Evolutionary conservation across 1,140 invertebrate genomes (phyloP), one percentile per base, ranked within the genome.

Genomic region (Elysia chlorotica): DNA sequence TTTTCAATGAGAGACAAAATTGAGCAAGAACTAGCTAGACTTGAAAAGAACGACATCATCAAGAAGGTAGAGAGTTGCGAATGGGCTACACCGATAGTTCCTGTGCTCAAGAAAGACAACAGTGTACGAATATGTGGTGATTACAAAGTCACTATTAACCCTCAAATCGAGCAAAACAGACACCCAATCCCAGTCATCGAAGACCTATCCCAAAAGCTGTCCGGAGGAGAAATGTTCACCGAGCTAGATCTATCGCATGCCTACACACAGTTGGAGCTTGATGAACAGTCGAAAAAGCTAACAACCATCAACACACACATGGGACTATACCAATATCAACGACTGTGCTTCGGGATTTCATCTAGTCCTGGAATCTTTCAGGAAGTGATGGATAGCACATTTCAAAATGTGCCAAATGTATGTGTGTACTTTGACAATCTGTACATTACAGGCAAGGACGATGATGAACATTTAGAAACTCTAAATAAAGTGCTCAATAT

Each of bases 21-120:
- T 14, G 81, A 88, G 6, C 25, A 80, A 5, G 83, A 89, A 79
- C 69, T 89, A 17, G 75, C 82, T 10, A 74, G 77, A 35, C 73
- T 89, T 33, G 79, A 81, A 33, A 33, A 65, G 10, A 75, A 85
- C 65, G 85, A 85, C 37, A 81, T 88, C 25, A 84, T 88, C n/a
- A 59, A 76, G 63, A 77, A 78, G 63, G 83, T 88, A 23, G 79
- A 85, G 61, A 73, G 75, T 73, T 85, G 82, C 21, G 83, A 88
- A 56, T 91, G 89, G 89, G 88, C 86, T 6, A 86, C 89, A 3
- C 89, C 88, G 0, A 77, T 91, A 6, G 89, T 91, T 0, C 83
- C 85, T 4, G 86, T 90, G 0, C 19, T 82, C 28, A 90, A 90
- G 72, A 48, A 79, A 0, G 79, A 89, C 76, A 87, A 86, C n/a